Conservation (phyloP, 1,140 invertebrate genomes). For the Drosophila ohnishii region DNA sequence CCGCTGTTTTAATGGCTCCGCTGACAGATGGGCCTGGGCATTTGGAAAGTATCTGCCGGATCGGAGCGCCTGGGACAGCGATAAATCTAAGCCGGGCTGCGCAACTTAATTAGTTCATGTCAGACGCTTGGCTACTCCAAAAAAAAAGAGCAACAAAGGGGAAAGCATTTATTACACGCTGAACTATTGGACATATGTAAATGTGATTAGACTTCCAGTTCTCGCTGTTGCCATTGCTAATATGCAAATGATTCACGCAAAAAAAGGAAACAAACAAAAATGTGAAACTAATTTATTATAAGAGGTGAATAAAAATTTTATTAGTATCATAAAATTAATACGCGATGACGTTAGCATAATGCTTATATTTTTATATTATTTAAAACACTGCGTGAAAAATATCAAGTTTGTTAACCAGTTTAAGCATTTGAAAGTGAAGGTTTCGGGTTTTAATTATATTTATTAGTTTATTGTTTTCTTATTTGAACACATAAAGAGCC, state of each 20-base stretch:
- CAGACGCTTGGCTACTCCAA: constrained; percentile 50
- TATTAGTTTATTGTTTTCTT: constrained; percentile 9
- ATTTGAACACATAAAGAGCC: too few relatives aligned
- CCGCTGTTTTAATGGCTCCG: constrained; percentile 32
- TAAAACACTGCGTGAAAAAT: not conserved
- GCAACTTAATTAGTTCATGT: constrained; percentile 79
- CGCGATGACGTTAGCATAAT: constrained; percentile 47
- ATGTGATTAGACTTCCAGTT: constrained; percentile 29
- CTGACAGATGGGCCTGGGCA: constrained; percentile 52
- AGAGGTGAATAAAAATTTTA: constrained; percentile 29
- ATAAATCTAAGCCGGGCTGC: constrained; percentile 68
- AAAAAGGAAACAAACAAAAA: constrained; percentile 16
- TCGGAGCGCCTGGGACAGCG: constrained; percentile 42
- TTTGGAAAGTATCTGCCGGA: constrained; percentile 61
- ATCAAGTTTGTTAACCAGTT: constrained; percentile 22
- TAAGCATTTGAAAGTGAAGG: constrained; percentile 28
- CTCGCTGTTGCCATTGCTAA: constrained; percentile 34
- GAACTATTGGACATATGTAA: constrained; percentile 47
- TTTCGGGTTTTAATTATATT: constrained; percentile 18
- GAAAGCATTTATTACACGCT: constrained; percentile 39
- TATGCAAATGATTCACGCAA: constrained; percentile 53
- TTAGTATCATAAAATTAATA: constrained; percentile 58
- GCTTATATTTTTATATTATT: constrained; percentile 21
- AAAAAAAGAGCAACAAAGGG: constrained; percentile 12
- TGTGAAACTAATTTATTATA: constrained; percentile 60